Evolutionary conservation across 2,113 vertebrate genomes (phyloP).

Genomic region (Chascanopsetta lugubris): DNA sequence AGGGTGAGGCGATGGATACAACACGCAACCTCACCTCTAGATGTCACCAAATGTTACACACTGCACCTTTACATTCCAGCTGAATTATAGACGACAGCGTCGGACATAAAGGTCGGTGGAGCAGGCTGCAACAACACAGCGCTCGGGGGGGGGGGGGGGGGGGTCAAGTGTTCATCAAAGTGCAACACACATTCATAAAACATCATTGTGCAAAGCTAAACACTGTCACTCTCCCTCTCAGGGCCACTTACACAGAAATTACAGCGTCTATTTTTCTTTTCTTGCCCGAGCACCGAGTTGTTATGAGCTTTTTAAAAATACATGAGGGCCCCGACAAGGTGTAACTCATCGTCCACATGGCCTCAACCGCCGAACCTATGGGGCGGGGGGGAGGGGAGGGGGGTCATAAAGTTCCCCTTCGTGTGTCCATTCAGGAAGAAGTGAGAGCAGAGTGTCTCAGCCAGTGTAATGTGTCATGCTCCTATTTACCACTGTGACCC

Average conservation of each 20-base stretch:
- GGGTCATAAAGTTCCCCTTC: conserved; percentile 45
- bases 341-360: conserved; percentile 31
- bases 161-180: not conserved
- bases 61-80: too few relatives aligned
- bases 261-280: not conserved
- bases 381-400: conserved; percentile 2
- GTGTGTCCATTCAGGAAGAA: conserved; percentile 8
- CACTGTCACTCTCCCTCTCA: not conserved
- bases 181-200: not conserved
- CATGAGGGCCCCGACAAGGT: conserved; percentile 25
- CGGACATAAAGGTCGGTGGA: not conserved
- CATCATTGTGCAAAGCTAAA: not conserved
- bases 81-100: not conserved
- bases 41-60: too few relatives aligned
- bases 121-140: too few relatives aligned
- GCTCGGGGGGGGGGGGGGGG: too few relatives aligned
- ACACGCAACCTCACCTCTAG: too few relatives aligned
- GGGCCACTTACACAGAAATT: not conserved
- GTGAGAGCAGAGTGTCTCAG: conserved; percentile 30
- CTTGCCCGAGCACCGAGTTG: not conserved
- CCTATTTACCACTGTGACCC: not conserved
- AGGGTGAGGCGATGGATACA: too few relatives aligned
- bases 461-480: conserved; percentile 23
- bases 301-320: conserved; percentile 28
- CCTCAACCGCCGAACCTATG: conserved; percentile 7